Conservation (phyloP, 2,113 vertebrate genomes). For the Puntigrus tetrazona region DNA sequence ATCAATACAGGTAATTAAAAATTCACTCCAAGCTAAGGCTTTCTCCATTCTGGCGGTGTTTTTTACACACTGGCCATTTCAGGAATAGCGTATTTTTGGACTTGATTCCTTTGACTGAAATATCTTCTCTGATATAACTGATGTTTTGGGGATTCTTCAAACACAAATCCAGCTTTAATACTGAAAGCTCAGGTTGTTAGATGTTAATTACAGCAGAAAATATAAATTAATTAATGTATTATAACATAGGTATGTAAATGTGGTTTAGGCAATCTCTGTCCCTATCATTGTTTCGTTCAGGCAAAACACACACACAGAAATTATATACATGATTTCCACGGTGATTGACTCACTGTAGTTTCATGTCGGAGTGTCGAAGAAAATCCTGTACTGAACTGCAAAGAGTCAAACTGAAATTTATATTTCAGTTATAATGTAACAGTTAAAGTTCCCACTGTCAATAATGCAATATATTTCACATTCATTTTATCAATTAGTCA, state of each 20-base stretch:
- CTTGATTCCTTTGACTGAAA: constrained; percentile 20
- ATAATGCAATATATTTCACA: background rate
- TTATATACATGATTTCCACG: constrained; percentile 48
- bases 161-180: background rate
- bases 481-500: background rate
- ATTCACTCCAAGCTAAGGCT: background rate
- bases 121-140: constrained; percentile 19
- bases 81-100: constrained; percentile 41
- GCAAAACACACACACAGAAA: too few species aligned
- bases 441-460: background rate
- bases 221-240: background rate
- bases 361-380: constrained; percentile 44
- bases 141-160: constrained; percentile 47
- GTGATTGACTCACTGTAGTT: constrained; percentile 16
- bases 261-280: too few species aligned
- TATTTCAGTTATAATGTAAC: background rate
- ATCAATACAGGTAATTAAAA: too few species aligned
- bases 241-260: too few species aligned
- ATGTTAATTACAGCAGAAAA: background rate
- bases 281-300: too few species aligned
- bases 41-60: background rate
- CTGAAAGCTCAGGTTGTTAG: background rate
- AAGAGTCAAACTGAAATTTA: background rate
- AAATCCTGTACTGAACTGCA: constrained; percentile 49
- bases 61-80: constrained; percentile 56